Evolutionary conservation across 1,140 invertebrate species (phyloP), one percentile per base, ranked within the genome.

Genomic region (Leptonema lineaticorne): DNA sequence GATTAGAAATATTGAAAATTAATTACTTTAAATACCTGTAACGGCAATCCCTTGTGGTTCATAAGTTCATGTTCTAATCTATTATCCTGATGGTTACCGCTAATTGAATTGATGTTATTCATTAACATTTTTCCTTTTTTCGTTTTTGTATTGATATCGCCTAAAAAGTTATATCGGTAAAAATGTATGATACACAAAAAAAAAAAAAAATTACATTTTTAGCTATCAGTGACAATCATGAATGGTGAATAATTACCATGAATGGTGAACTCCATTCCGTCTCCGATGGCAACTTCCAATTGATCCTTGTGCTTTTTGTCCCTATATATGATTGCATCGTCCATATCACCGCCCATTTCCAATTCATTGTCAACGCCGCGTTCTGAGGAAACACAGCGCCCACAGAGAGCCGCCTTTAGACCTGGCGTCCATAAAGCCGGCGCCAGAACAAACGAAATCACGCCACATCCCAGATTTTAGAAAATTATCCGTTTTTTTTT

Each of bases 231-330:
- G 37, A 33, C 5, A 33, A 33, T 6, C 11, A 33, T 33, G 30
- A 6, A 33, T 20, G 5, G 2, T 41, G 7, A 27, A 1, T n/a
- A 7, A 20, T 83, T 85, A 90, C 90, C 92, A 78, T 93, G 92
- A 82, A 94, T 93, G 2, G 91, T 93, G 75, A 94, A 92, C 80
- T 95, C 92, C 89, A 94, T 92, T 48, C 92, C 92, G 78, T 94
- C 92, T 7, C 92, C 91, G 73, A 94, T 94, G 27, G 91, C 91
- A 69, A 95, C 91, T 83, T 95, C 93, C 60, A 94, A 85, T 78
- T 93, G 90, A 69, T 92, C 91, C 83, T 93, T 92, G 72, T 90
- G 89, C 78, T 94, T 95, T 77, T 93, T 93, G 74, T 92, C 91
- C 76, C 90, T 87, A 78, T 90, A 92, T 67, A 93, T 86, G 68